Evolutionary conservation across 2,888 invertebrate species (phyloP), one percentile per base, ranked within the genome.

Genomic region (Sericinus montela): DNA sequence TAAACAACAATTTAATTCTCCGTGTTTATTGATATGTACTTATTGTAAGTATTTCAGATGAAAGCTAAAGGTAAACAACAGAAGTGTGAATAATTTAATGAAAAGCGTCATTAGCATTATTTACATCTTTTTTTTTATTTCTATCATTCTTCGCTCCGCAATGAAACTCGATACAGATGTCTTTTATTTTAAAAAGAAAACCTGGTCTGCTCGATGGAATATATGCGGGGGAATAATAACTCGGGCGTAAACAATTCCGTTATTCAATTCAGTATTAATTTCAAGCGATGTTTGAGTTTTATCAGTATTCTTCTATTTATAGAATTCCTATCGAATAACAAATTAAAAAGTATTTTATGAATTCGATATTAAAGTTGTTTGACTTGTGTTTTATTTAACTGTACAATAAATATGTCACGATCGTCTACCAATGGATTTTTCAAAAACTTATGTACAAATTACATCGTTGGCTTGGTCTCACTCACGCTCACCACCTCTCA

Each of bases 191-290:
- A 39, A 39, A 11, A 13, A 39, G 11, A 14, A 28, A 28, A 39
- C 23, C 13, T 8, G 39, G 30, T 19, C 16, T 36, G 41, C 29
- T 28, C 36, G 30, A 41, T 36, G 36, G 35, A 47, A 25, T 29
- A 36, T 14, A 16, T 13, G 7, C 16, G 16, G 13, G n/a, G n/a
- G 19, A 30, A 3, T 35, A 25, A 14, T 44, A 35, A 14, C 23
- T n/a, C 36, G 36, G 30, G 36, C 48, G 40, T 49, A 45, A 50
- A 45, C 23, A 45, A 48, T 48, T 50, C 37, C 8, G 28, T 34
- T 34, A 34, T 34, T 34, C 34, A 2, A 34, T 34, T 34, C 14
- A 6, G n/a, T 13, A 11, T 34, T 13, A 34, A 34, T 34, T 8
- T 11, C 34, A n/a, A 14, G 6, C 34, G n/a, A 29, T 2, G n/a